Evolutionary conservation across 1,140 invertebrate genomes (phyloP), one percentile per base, ranked within the genome.

Genomic region (Drosophila funebris): DNA sequence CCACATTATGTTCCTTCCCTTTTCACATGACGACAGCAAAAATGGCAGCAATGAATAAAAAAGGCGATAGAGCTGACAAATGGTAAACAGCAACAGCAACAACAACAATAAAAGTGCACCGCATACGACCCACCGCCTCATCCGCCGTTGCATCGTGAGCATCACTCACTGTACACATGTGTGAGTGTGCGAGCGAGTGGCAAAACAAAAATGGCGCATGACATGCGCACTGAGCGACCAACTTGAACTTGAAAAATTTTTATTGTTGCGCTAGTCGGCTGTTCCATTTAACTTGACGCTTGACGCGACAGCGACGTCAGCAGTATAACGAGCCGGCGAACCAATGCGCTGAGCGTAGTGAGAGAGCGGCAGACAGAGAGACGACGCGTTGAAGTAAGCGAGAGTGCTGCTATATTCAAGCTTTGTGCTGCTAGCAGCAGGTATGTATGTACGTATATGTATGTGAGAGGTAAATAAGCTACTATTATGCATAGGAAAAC

Each of bases 211-310:
- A 81, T 79, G 70, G 70, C 73, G 79, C 67, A 73, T 50, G 88
- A 70, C 88, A 82, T 90, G 88, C 88, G 88, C 89, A 88, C 63
- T 78, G 46, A 16, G 60, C 54, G 20, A 29, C 27, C 53, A 71
- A 88, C 83, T 90, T 90, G 88, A 90, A 90, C 88, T 90, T 90
- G 88, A 90, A 90, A 90, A 79, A 70, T 58, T 77, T 74, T 71
- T 71, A 71, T 75, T 53, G 73, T 71, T 72, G 68, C 29, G 75
- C 61, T 41, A 57, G 33, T 61, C 43, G 31, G 48, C 24, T 52
- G 68, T 64, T 70, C 75, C 60, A 64, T 53, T 62, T 68, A 76
- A 60, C 53, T 48, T 62, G 56, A 36, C 46, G 31, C 60, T 22
- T 4, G 22, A 22, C 60, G 41, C 39, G 31, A 13, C 31, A 36